These are phyloP conservation scores for Gavia stellata DNA, from an alignment of 2,113 vertebrate species.

Conservation along the genomic window DNA sequence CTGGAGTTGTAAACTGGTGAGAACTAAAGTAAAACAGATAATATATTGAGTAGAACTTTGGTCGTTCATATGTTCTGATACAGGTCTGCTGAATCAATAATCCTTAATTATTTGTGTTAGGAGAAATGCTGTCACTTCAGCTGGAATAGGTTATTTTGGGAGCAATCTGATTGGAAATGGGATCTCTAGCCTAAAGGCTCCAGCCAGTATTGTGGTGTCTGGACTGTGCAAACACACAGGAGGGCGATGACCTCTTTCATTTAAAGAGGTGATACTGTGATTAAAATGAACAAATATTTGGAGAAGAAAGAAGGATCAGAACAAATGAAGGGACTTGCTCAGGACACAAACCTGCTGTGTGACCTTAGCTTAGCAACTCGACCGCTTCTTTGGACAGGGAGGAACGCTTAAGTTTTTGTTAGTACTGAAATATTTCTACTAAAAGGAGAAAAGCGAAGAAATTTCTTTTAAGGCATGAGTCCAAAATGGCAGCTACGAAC, in stretches of 20 bases:
- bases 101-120: neutral
- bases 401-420: neutral
- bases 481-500: neutral
- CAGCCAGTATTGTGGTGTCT: neutral
- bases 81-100: neutral
- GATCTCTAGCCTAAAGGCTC: neutral
- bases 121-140: neutral
- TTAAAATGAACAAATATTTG: conserved; percentile 16
- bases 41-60: neutral
- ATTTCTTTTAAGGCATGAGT: neutral
- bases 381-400: neutral
- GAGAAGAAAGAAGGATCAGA: neutral
- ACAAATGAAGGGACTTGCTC: neutral
- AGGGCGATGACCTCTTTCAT: neutral
- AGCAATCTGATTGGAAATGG: neutral
- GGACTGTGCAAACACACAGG: neutral
- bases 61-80: neutral
- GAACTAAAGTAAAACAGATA: neutral
- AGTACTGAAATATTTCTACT: neutral
- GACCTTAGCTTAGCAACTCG: neutral
- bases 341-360: neutral
- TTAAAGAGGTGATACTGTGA: neutral
- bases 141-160: neutral
- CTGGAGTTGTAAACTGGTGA: neutral
- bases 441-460: neutral